Conservation (phyloP, 2,797 vertebrate species). For the Varecia variegata region DNA sequence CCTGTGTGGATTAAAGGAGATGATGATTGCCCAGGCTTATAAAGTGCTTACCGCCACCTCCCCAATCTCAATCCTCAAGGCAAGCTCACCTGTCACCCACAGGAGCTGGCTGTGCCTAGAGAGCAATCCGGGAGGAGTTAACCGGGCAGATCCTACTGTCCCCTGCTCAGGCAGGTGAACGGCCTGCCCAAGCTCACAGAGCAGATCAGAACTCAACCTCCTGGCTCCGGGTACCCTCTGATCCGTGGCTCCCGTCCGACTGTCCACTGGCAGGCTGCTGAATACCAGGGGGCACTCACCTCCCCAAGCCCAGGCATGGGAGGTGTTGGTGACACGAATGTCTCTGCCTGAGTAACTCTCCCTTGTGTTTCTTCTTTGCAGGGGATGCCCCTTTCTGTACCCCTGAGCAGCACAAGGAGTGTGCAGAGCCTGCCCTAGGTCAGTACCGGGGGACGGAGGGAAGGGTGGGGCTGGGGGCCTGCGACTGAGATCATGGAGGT, state of each 20-base stretch:
- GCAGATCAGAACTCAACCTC: neutral
- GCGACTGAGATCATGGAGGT: no score
- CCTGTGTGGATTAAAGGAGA: neutral
- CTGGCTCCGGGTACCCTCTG: neutral
- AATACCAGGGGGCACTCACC: rapidly evolving
- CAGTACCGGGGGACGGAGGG: conserved; percentile 66
- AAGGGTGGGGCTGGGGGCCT: neutral
- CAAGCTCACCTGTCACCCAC: neutral
- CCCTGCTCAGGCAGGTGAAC: neutral
- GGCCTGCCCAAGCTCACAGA: neutral
- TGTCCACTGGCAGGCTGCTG: neutral
- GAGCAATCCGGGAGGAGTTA: neutral
- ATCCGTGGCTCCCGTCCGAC: neutral
- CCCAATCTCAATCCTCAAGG: neutral
- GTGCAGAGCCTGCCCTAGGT: conserved; percentile 97
- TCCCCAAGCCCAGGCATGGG: neutral
- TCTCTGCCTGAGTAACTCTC: conserved; percentile 4
- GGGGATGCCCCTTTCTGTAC: conserved; percentile 98
- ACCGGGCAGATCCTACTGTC: neutral
- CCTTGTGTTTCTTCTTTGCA: conserved; percentile 79
- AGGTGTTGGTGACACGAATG: no score
- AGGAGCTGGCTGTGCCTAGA: neutral
- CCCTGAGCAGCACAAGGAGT: conserved; percentile 99
- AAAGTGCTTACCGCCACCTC: neutral
- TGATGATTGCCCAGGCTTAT: rapidly evolving